These are phyloP conservation scores for Odobenus rosmarus DNA, from an alignment of 2,113 vertebrate genomes.

Conservation along the genomic window DNA sequence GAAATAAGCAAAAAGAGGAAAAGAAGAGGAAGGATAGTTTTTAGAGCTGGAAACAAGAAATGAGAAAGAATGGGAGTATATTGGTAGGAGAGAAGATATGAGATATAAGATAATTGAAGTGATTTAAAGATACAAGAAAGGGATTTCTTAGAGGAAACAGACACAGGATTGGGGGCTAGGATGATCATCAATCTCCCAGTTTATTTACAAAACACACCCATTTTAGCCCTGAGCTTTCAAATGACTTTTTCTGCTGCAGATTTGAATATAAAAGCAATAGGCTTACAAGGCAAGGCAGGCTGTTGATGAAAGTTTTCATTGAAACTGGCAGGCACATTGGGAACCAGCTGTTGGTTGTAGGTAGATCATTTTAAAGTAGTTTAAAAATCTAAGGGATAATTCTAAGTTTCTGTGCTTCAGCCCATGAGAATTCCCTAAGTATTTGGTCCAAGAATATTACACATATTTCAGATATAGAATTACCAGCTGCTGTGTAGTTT, in stretches of 20 bases:
- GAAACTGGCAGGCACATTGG: slow-evolving; percentile 75
- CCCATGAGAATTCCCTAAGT: slow-evolving; percentile 69
- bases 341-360: slow-evolving; percentile 74
- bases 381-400: slow-evolving; percentile 69
- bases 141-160: neutral
- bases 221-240: slow-evolving; percentile 18
- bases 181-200: neutral
- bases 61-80: neutral
- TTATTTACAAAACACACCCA: slow-evolving; percentile 11
- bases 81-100: neutral
- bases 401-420: slow-evolving; percentile 75
- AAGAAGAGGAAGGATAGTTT: neutral
- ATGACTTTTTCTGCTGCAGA: slow-evolving; percentile 50
- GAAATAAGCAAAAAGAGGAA: neutral
- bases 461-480: slow-evolving; percentile 62
- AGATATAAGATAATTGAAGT: neutral
- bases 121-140: neutral
- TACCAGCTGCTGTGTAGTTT: slow-evolving; percentile 65
- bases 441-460: slow-evolving; percentile 71
- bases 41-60: neutral
- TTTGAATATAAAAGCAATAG: slow-evolving; percentile 51
- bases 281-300: slow-evolving; percentile 15
- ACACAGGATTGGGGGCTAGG: neutral
- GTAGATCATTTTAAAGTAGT: slow-evolving; percentile 79
- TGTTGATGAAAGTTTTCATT: slow-evolving; percentile 71